Conservation (phyloP, 2,888 invertebrate species). For the Parnassius smintheus region DNA sequence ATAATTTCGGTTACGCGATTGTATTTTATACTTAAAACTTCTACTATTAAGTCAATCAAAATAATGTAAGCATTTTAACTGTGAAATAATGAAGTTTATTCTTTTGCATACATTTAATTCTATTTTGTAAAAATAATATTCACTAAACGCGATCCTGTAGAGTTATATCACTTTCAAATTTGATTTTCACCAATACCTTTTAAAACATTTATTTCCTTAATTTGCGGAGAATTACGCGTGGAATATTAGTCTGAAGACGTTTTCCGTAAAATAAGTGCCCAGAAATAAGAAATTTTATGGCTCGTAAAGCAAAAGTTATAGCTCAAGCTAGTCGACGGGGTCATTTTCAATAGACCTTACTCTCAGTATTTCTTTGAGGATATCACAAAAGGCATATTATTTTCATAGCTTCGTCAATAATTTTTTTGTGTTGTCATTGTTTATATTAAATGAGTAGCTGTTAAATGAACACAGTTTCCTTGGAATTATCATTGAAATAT, state of each 20-base stretch:
- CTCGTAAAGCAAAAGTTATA: constrained; percentile 68
- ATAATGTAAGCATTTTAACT: no score
- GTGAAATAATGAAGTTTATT: no score
- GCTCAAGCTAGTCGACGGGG: constrained; percentile 43
- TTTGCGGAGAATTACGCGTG: constrained; percentile 23
- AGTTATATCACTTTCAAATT: constrained; percentile 12
- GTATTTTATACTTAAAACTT: no score
- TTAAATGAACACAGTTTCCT: no score
- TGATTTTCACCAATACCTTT: constrained; percentile 14
- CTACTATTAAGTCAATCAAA: no score
- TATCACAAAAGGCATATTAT: constrained; percentile 14
- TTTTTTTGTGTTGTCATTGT: not conserved
- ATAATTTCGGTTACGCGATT: no score
- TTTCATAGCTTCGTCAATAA: constrained; percentile 7
- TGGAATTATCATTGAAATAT: no score
- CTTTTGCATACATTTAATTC: no score
- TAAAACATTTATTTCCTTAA: constrained; percentile 23
- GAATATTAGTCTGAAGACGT: constrained; percentile 35
- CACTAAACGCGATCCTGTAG: not conserved
- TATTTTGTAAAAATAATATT: no score
- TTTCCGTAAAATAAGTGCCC: constrained; percentile 63
- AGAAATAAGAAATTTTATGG: constrained; percentile 67
- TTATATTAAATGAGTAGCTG: no score
- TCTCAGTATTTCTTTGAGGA: constrained; percentile 21
- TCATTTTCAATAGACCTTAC: constrained; percentile 52